A percentile compares a stretch with the other conserved stretches of the same genome.
phyloP scores from a whole-genome alignment of 2,888 invertebrate species.

The Cheilosia grossa region DNA sequence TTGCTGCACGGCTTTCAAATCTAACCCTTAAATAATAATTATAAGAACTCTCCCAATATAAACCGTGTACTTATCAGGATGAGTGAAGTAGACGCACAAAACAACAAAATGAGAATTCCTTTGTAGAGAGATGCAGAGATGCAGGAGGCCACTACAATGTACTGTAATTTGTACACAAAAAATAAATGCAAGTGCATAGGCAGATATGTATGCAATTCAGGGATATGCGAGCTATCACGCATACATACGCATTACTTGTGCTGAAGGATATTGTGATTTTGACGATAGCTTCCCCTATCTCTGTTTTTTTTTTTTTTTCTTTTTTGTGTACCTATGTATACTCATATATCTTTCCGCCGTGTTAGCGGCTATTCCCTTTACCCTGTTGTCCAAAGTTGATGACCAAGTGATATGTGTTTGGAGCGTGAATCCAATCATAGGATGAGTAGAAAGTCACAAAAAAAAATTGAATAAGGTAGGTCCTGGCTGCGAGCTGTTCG shows the following conservation, averaged over 20 bases:
- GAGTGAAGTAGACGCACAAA: slow-evolving; percentile 8
- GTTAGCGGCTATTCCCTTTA: slow-evolving; percentile 22
- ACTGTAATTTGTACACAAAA: slow-evolving; percentile 39
- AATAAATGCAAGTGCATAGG: slow-evolving; percentile 29
- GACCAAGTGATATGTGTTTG: slow-evolving; percentile 36
- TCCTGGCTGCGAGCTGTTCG: slow-evolving; percentile 30
- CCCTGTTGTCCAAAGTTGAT: slow-evolving; percentile 32
- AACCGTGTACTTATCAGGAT: slow-evolving; percentile 6
- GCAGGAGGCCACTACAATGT: slow-evolving; percentile 16
- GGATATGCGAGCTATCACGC: slow-evolving; percentile 17
- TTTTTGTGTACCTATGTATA: background rate
- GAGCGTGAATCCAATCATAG: slow-evolving; percentile 35
- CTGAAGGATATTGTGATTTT: slow-evolving; percentile 32
- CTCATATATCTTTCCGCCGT: slow-evolving; percentile 11
- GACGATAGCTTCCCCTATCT: slow-evolving; percentile 34
- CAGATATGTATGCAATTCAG: slow-evolving; percentile 8
- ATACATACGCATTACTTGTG: slow-evolving; percentile 37
- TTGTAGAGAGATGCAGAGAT: slow-evolving; percentile 9
- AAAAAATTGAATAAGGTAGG: slow-evolving; percentile 42
- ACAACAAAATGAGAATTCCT: slow-evolving; percentile 24
- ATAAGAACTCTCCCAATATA: slow-evolving; percentile 11
- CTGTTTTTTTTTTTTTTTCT: background rate
- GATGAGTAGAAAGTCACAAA: slow-evolving; percentile 33
- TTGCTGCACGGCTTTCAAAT: background rate
- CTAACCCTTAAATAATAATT: slow-evolving; percentile 5